phyloP scores from a whole-genome alignment of 1,140 invertebrate genomes.

The Neotoxoptera formosana region DNA sequence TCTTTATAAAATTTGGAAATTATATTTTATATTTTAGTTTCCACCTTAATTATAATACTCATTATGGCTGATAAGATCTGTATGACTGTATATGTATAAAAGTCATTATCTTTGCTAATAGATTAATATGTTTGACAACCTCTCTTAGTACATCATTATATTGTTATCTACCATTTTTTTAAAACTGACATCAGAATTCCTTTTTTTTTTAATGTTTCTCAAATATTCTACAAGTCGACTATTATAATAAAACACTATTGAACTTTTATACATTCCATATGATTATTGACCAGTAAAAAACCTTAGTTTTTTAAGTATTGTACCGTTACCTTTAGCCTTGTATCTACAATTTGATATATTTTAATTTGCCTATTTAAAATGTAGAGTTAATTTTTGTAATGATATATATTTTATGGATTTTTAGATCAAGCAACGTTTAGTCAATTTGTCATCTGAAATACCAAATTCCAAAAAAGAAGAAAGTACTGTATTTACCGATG shows the following conservation, averaged over 20 bases:
- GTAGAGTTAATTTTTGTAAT: background rate
- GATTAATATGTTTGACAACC: too few relatives aligned
- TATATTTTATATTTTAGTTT: too few relatives aligned
- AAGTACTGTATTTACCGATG: slow-evolving; percentile 47
- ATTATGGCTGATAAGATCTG: background rate
- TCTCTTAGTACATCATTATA: too few relatives aligned
- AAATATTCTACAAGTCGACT: background rate
- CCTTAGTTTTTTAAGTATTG: too few relatives aligned
- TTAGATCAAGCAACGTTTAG: slow-evolving; percentile 17
- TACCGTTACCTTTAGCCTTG: background rate
- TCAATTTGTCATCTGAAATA: background rate
- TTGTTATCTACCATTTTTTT: too few relatives aligned
- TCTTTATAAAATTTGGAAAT: too few relatives aligned
- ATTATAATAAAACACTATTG: background rate
- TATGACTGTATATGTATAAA: too few relatives aligned
- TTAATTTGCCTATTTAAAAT: background rate
- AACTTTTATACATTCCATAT: background rate
- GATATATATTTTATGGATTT: background rate
- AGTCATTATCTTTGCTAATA: background rate
- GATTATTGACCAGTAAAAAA: too few relatives aligned
- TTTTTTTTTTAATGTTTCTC: too few relatives aligned
- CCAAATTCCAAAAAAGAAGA: slow-evolving; percentile 37
- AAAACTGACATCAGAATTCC: too few relatives aligned
- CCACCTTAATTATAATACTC: too few relatives aligned
- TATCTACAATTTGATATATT: background rate